A percentile compares a stretch with the other conserved stretches of the same genome.
phyloP scores from a whole-genome alignment of 2,113 vertebrate genomes.

The Archocentrus centrarchus region DNA sequence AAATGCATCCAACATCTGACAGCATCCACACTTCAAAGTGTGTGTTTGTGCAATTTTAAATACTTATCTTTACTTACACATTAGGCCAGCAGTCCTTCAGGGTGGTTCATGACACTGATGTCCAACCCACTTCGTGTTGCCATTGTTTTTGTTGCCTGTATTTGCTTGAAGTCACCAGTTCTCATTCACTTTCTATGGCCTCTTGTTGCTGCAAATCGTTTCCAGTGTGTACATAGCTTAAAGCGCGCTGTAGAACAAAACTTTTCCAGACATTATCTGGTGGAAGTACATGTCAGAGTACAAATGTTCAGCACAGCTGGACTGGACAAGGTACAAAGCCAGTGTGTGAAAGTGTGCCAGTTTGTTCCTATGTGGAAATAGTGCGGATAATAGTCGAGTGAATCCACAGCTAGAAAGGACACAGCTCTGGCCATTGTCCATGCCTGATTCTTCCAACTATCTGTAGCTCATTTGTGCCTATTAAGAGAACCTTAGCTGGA shows the following conservation, averaged over 20 bases:
- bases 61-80: too few relatives aligned
- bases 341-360: background rate
- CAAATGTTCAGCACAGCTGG: background rate
- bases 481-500: background rate
- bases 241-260: background rate
- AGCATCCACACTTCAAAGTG: too few relatives aligned
- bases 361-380: background rate
- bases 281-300: too few relatives aligned
- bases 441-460: fast-evolving
- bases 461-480: background rate
- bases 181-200: too few relatives aligned
- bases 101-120: background rate
- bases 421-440: fast-evolving
- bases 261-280: background rate
- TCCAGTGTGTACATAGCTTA: background rate
- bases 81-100: too few relatives aligned
- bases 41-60: too few relatives aligned
- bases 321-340: background rate
- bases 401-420: fast-evolving
- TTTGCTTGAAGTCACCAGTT: too few relatives aligned
- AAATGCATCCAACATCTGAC: too few relatives aligned
- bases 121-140: too few relatives aligned
- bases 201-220: background rate
- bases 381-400: background rate
- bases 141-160: too few relatives aligned